Conservation (phyloP, 2,113 vertebrate species). For the Phaethon lepturus region DNA sequence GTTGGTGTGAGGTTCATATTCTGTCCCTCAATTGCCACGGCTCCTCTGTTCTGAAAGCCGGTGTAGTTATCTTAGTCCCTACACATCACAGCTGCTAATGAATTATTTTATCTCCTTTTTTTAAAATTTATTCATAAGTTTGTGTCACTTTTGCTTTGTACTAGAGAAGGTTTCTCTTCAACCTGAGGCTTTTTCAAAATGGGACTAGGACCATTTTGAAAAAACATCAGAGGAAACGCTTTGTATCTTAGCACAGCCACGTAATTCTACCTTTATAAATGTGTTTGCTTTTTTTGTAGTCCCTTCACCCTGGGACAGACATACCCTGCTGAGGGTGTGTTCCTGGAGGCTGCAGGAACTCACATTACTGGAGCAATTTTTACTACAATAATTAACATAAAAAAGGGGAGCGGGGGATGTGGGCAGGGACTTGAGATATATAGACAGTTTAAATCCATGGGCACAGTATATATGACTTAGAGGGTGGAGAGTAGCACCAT, state of each 20-base stretch:
- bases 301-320: background rate
- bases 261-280: background rate
- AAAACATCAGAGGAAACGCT: background rate
- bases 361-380: too few species aligned
- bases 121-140: background rate
- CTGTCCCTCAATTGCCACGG: background rate
- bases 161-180: background rate
- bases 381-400: background rate
- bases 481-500: background rate
- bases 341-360: background rate
- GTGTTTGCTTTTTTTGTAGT: background rate
- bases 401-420: background rate
- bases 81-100: background rate
- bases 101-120: background rate
- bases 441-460: background rate
- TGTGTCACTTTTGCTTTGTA: background rate
- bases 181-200: background rate
- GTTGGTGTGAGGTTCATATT: background rate
- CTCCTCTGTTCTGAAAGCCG: background rate
- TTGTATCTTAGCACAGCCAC: accelerated
- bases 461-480: background rate
- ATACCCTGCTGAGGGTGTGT: background rate
- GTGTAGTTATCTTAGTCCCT: background rate
- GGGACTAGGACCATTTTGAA: background rate
- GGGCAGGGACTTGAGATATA: background rate